Percentiles rank a stretch among this genome's conserved stretches.
Conservation (phyloP, 2,113 vertebrate genomes). For the Phaethornis superciliosus region DNA sequence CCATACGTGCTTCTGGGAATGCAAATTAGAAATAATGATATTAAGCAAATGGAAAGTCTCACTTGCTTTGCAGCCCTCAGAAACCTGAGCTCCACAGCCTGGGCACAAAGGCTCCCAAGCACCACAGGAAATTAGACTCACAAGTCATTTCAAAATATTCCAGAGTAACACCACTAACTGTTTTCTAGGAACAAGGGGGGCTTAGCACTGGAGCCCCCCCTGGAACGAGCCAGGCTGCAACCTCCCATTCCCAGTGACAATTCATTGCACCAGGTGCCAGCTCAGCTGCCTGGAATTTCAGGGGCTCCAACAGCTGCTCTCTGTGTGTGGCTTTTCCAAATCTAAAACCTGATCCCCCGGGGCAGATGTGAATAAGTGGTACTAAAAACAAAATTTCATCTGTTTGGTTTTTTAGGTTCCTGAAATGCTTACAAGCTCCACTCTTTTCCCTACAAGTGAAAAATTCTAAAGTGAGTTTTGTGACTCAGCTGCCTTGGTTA, state of each 20-base stretch:
- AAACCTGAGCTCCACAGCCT: background rate
- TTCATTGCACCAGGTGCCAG: background rate
- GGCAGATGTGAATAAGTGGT: background rate
- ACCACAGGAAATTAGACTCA: background rate
- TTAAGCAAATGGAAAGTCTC: background rate
- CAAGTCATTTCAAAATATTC: background rate
- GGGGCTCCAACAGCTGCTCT: background rate
- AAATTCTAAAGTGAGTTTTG: background rate
- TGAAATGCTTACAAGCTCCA: background rate
- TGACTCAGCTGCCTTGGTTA: background rate
- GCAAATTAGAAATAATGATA: background rate
- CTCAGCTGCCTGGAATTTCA: background rate
- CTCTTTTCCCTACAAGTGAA: background rate
- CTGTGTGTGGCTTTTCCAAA: background rate
- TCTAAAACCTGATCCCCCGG: background rate
- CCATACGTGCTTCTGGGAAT: background rate
- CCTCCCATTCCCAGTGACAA: background rate
- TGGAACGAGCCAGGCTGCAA: background rate
- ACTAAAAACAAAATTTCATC: background rate
- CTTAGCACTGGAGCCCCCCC: background rate
- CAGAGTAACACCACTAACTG: background rate
- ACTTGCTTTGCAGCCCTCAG: background rate
- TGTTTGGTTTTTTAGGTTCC: background rate
- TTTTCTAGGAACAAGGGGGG: background rate
- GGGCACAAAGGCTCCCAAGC: background rate